Evolutionary conservation across 2,113 vertebrate genomes (phyloP), one percentile per base, ranked within the genome.

Genomic region (Choloepus hoffmanni): DNA sequence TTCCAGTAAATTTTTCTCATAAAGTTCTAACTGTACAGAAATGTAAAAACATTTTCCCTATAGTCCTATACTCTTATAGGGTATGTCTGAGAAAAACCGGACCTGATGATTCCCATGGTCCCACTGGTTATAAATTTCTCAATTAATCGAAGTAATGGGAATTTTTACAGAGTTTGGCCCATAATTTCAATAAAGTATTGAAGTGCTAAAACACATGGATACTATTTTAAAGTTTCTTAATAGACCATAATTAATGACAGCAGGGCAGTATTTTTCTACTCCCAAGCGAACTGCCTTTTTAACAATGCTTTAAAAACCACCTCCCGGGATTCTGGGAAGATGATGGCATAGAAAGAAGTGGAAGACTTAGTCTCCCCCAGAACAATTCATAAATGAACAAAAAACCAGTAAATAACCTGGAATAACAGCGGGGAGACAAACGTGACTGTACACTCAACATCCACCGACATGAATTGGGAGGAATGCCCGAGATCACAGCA

Each of bases 11-110:
- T 92, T 55, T 48, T 24, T 21, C 6, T 58, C 10, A 84, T n/a
- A 96, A 81, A 72, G 36, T 19, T 40, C 55, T 84, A 73, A 70
- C 43, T 60, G 21, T 36, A 9, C 14, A 94, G 40, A 78, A 86
- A 82, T n/a, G 74, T 40, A 82, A 68, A 85, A 58, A 28, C n/a
- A 90, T 63, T 62, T 90, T 90, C 65, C 84, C 91, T 90, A 72
- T 4, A 77, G 65, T 43, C 40, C 21, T 18, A 68, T 48, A 48
- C 10, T 77, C 50, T 72, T 50, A n/a, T n/a, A 62, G 36, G n/a
- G 28, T 24, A 82, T 24, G 15, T 45, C 2, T 84, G 62, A 95
- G 30, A 87, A 70, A 86, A 96, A 63, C 9, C 43, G 33, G 43
- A 30, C 45, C 36, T 82, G 50, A 43, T 19, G 13, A 79, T 87